These are phyloP conservation scores for Caracal caracal DNA, from an alignment of 2,113 vertebrate genomes.

Conservation along the genomic window DNA sequence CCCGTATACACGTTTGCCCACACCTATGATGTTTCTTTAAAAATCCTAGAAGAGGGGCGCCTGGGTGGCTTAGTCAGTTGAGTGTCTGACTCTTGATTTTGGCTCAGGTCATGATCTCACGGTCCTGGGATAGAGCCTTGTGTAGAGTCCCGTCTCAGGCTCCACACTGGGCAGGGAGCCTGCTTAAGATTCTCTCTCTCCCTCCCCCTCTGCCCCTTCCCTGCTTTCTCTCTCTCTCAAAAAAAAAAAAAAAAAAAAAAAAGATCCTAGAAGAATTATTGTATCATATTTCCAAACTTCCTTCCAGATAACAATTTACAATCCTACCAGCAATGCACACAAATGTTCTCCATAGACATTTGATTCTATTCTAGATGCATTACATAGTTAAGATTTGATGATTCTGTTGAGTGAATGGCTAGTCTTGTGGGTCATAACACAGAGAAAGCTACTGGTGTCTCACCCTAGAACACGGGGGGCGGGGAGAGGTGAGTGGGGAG, in stretches of 20 bases:
- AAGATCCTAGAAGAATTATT: not conserved
- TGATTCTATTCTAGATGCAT: not conserved
- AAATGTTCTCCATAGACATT: not conserved
- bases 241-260: too few species aligned
- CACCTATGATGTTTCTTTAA: not conserved
- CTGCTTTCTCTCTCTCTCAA: too few species aligned
- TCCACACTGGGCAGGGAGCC: too few species aligned
- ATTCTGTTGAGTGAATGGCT: not conserved
- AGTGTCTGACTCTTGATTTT: too few species aligned
- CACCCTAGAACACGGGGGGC: not conserved
- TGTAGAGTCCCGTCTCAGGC: too few species aligned
- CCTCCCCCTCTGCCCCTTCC: too few species aligned
- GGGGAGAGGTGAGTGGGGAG: not conserved
- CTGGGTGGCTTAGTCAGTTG: too few species aligned
- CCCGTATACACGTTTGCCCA: rapidly evolving
- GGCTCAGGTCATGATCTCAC: too few species aligned
- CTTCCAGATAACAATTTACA: not conserved
- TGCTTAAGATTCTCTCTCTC: too few species aligned
- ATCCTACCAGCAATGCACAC: not conserved
- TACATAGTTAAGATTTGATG: not conserved
- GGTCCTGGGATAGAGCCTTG: too few species aligned
- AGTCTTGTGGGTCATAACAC: not conserved
- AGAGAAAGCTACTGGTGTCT: not conserved
- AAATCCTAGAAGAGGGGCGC: not conserved
- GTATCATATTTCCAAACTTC: not conserved